Evolutionary conservation across 2,113 vertebrate genomes (phyloP).

Genomic region (Toxotes chatareus): DNA sequence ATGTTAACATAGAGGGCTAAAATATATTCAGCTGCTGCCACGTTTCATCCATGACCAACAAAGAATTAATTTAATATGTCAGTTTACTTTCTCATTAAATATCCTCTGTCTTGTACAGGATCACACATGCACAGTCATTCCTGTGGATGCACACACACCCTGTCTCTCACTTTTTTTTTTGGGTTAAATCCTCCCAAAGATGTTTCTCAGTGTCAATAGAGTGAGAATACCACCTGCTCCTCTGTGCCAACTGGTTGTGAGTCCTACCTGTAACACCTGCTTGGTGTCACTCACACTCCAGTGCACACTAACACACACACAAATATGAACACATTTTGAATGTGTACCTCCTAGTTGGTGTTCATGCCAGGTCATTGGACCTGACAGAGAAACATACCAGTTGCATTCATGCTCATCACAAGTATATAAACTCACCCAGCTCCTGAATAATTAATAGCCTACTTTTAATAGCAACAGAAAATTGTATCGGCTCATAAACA

Average conservation of each 20-base stretch:
- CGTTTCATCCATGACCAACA: not conserved
- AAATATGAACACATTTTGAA: constrained; percentile 4
- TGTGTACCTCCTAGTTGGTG: not conserved
- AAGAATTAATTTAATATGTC: not conserved
- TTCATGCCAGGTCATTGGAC: not conserved
- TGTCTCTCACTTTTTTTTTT: constrained; percentile 6
- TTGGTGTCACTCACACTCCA: constrained; percentile 39
- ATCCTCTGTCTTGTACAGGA: not conserved
- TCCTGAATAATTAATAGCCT: not conserved
- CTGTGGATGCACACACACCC: not conserved
- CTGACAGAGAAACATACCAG: not conserved
- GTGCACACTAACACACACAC: constrained; percentile 9
- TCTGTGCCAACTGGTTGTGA: constrained; percentile 28
- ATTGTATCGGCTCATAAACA: not conserved
- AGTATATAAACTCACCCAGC: not conserved
- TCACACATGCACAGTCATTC: not conserved
- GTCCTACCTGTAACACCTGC: constrained; percentile 48
- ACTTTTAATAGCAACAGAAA: constrained; percentile 9
- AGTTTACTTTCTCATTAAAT: not conserved
- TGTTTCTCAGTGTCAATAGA: constrained; percentile 44
- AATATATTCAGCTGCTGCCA: not conserved
- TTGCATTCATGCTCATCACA: not conserved
- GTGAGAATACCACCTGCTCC: constrained; percentile 49
- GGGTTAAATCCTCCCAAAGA: constrained; percentile 13
- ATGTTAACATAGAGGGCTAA: not conserved